Evolutionary conservation across 2,113 vertebrate species (phyloP), one percentile per base, ranked within the genome.

Genomic region (Sphaerodactylus townsendi): DNA sequence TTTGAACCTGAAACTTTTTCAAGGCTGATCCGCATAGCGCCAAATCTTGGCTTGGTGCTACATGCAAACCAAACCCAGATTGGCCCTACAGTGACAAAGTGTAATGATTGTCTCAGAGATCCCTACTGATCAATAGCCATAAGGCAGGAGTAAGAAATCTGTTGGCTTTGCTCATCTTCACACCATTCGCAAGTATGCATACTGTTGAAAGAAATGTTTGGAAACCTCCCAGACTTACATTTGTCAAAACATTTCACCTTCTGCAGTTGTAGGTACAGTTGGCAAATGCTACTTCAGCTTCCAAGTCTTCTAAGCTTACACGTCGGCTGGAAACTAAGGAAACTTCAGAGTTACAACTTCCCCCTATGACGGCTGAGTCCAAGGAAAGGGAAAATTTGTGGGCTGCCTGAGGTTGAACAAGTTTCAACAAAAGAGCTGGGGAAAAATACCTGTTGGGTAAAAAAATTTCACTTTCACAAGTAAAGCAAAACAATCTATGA

Each of bases 41-140:
- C 19, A 56, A 76, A 65, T 11, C 28, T 30, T n/a, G 35, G 25
- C 17, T 28, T 77, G 56, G 28, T n/a, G 10, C 64, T 46, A 69
- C 3, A n/a, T 33, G 30, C 48, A 10, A 68, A 50, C 44, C 41
- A 79, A 4, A 14, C 25, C 76, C 48, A 48, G 88, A 90, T 87
- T 83, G 79, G 88, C 65, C 41, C 88, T 86, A 79, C 85, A 82
- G 39, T 66, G 78, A 41, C 41, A 8, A 28, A 8, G 59, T 9
- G 25, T 1, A 62, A 77, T n/a, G 66, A 59, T 83, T 85, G 39
- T 11, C 84, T 23, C 35, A 85, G 79, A 81, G 2, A 0, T 78
- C 65, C 75, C 86, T 86, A 62, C 69, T n/a, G 86, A 91, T 71
- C 82, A 90, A 89, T 50, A 86, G 46, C 64, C 81, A 81, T 35